Base-by-base conservation (phyloP, 2,797 vertebrate species). In the Erethizon dorsatum region DNA sequence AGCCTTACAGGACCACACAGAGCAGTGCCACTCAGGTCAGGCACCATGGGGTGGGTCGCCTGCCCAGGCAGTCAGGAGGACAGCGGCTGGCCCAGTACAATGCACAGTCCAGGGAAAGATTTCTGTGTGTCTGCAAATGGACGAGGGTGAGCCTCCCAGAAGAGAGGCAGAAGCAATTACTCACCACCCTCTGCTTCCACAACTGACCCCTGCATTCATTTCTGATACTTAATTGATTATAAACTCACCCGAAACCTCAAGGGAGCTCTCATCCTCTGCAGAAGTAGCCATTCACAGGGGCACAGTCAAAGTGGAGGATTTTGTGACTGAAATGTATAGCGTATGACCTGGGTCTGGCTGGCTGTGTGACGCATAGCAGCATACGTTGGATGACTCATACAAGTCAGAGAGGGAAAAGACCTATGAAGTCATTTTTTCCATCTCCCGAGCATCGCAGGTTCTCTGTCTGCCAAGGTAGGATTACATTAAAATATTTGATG, bases 401-500 rank as follows among this genome's bases (percentile, higher is more conserved):
- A 95, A 98, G 95, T 97, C 97, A 98, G 98, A 95, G 97, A 98
- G 98, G 98, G 98, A 98, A 99, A 99, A 99, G 98, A 98, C 98
- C 98, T 98, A 98, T 99, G 97, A 98, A 98, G 98, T 99, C 98
- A 99, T 98, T 98, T 98, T 99, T 99, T 99, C 98, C 98, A 97
- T 95, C 96, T 98, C 96, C 88, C 96, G 98, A 98, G 98, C 98
- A 98, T 98, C 89, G 83, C 52, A 98, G 96, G 95, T 95, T 98
- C 97, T 85, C 86, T 98, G 97, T 95, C 84, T 99, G 98, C 98
- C 98, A 99, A 98, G 98, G 97, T 97, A 98, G 98, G 98, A 98
- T 98, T 99, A 99, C 98, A 98, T 98, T 99, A 95, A 92, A 98
- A 99, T 98, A 98, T 98, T 98, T 98, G 97, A 97, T 98, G 91